phyloP scores from a whole-genome alignment of 2,797 vertebrate genomes.

The Sebastes diploproa region DNA sequence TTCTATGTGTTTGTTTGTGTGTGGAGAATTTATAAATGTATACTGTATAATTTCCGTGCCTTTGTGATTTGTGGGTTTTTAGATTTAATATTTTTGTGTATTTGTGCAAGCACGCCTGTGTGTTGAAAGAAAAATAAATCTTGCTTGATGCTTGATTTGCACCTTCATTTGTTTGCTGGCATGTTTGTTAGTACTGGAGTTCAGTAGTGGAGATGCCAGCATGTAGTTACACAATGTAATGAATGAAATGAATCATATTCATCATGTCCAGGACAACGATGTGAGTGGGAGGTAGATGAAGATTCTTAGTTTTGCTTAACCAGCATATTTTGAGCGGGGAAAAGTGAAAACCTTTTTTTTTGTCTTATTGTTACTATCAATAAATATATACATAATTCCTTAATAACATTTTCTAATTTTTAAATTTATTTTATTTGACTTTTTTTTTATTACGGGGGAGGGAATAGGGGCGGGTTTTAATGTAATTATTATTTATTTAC shows the following conservation, averaged over 20 bases:
- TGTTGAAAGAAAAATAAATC: slow-evolving; percentile 31
- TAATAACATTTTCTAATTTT: too few relatives aligned
- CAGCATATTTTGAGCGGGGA: too few relatives aligned
- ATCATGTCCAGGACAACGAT: not conserved
- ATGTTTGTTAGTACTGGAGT: slow-evolving; percentile 46
- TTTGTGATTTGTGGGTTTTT: slow-evolving; percentile 28
- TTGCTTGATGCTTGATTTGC: slow-evolving; percentile 22
- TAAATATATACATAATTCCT: too few relatives aligned
- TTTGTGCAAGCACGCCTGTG: slow-evolving; percentile 15
- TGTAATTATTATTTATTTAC: too few relatives aligned
- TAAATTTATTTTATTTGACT: not conserved
- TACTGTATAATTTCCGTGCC: slow-evolving; percentile 1
- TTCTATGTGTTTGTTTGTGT: not conserved
- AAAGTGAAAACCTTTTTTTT: too few relatives aligned
- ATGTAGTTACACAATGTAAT: slow-evolving; percentile 12
- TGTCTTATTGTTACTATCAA: too few relatives aligned
- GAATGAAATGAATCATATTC: slow-evolving; percentile 18
- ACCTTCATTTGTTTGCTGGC: slow-evolving; percentile 28
- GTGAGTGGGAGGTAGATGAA: not conserved
- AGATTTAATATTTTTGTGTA: slow-evolving; percentile 27
- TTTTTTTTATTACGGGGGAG: not conserved
- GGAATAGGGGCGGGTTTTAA: too few relatives aligned
- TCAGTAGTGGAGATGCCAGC: slow-evolving; percentile 19
- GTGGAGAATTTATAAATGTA: not conserved
- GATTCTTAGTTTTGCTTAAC: not conserved